A percentile compares a stretch with the other conserved stretches of the same genome.
Evolutionary conservation across 1,140 invertebrate species (phyloP).

Genomic region (Aphidius gifuensis): DNA sequence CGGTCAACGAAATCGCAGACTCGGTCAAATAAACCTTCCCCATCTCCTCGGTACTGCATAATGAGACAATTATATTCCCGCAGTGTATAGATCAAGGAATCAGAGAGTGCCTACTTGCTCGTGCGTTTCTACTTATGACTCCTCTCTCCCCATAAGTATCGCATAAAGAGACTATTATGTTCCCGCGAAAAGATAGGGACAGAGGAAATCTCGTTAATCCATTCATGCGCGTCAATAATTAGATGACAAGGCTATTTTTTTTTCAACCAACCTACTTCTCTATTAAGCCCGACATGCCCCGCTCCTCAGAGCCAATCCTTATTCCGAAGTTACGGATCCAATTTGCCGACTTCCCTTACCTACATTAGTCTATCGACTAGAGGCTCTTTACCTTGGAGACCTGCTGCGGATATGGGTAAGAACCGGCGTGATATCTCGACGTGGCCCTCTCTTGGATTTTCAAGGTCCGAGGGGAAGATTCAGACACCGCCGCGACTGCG

Average conservation of each 20-base stretch:
- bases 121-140: no score
- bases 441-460: conserved; percentile 68
- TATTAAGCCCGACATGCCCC: conserved; percentile 63
- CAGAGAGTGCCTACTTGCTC: no score
- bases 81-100: no score
- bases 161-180: no score
- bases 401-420: conserved; percentile 60
- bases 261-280: conserved; percentile 41
- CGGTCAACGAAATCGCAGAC: no score
- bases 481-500: conserved; percentile 68
- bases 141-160: no score
- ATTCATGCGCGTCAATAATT: conserved; percentile 50
- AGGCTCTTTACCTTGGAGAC: conserved; percentile 88
- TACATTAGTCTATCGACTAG: conserved; percentile 87
- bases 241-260: conserved; percentile 44
- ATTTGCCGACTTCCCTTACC: conserved; percentile 83
- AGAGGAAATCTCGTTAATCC: conserved; percentile 44
- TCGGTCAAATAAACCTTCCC: no score
- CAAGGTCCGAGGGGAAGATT: conserved; percentile 67
- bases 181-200: conserved; percentile 34
- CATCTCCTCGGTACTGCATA: no score
- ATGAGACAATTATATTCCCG: no score
- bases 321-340: conserved; percentile 79
- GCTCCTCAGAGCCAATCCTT: conserved; percentile 76
- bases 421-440: conserved; percentile 59